These are phyloP conservation scores for Discoglossus pictus DNA, from an alignment of 2,797 vertebrate genomes.

Conservation along the genomic window DNA sequence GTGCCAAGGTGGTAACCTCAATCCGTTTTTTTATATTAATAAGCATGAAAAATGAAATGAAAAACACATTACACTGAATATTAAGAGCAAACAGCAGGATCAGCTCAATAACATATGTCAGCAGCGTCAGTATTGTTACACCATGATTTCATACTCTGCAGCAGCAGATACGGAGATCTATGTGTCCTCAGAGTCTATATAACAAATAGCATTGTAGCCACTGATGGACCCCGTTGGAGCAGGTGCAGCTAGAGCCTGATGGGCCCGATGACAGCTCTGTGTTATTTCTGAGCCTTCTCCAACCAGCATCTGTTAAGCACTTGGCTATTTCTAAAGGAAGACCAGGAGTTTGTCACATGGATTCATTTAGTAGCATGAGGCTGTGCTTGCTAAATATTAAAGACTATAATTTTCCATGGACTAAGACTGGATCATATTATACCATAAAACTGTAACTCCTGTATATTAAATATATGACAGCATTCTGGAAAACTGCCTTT, in stretches of 20 bases:
- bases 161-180: not conserved
- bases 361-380: no score
- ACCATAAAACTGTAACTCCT: no score
- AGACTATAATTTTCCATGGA: no score
- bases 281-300: constrained; percentile 7
- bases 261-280: constrained; percentile 9
- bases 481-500: no score
- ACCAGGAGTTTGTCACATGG: not conserved
- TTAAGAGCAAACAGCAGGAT: no score
- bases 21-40: no score
- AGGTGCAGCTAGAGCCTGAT: constrained; percentile 4
- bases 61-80: no score
- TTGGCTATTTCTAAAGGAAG: not conserved
- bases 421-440: no score
- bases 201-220: not conserved
- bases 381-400: no score
- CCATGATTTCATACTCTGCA: not conserved
- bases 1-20: no score
- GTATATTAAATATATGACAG: no score
- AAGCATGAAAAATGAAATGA: no score
- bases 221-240: constrained; percentile 14
- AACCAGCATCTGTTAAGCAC: constrained; percentile 7
- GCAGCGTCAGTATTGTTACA: constrained; percentile 1
- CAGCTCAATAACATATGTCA: constrained; percentile 6
- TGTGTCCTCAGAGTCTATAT: not conserved